These are phyloP conservation scores for Conistra vaccinii DNA, from an alignment of 2,888 invertebrate species.

Conservation along the genomic window DNA sequence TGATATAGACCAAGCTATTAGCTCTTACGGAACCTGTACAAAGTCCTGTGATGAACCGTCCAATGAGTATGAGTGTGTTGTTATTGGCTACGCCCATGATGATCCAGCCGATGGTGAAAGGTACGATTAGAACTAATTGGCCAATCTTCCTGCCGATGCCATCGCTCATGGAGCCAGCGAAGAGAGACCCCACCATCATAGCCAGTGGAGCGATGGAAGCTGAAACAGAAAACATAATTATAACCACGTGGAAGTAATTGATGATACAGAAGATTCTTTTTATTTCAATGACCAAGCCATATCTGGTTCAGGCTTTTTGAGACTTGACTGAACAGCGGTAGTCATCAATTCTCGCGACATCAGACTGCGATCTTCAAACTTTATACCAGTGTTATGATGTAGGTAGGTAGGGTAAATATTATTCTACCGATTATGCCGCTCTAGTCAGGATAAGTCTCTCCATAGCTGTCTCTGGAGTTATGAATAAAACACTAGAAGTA, in stretches of 20 bases:
- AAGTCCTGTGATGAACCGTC: slow-evolving; percentile 75
- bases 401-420: too few species aligned
- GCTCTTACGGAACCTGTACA: slow-evolving; percentile 74
- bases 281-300: background rate
- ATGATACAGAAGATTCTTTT: background rate
- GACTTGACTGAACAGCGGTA: background rate
- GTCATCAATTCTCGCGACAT: background rate
- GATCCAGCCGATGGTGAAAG: slow-evolving; percentile 75
- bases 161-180: slow-evolving; percentile 76
- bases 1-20: slow-evolving; percentile 74
- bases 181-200: slow-evolving; percentile 75
- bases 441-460: background rate
- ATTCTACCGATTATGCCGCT: background rate
- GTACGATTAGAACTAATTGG: slow-evolving; percentile 70
- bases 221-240: slow-evolving; percentile 27
- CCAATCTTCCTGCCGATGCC: slow-evolving; percentile 74
- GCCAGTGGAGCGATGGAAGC: slow-evolving; percentile 55
- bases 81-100: slow-evolving; percentile 69
- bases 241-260: background rate
- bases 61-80: slow-evolving; percentile 70
- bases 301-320: background rate
- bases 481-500: too few species aligned
- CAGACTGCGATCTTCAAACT: background rate
- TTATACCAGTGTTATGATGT: background rate
- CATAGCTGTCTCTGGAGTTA: background rate